These are phyloP conservation scores for Eustalomyia histrio DNA, from an alignment of 2,888 invertebrate species.

Conservation along the genomic window DNA sequence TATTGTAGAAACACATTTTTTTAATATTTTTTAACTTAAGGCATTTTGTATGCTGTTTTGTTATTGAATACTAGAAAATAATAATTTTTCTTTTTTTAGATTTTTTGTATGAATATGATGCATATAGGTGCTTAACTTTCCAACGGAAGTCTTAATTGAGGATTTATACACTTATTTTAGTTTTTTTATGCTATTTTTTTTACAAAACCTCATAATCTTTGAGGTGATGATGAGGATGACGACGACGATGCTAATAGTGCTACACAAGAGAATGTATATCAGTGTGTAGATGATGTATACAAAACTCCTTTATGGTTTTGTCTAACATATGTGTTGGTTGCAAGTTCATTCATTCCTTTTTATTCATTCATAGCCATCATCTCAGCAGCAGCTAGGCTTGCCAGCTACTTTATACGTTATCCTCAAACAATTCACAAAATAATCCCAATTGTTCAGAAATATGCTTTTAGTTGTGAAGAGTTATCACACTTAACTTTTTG, in stretches of 20 bases:
- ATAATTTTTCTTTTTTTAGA: background rate
- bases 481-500: no score
- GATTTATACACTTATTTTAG: conserved; percentile 58
- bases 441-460: no score
- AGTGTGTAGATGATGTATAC: conserved; percentile 5
- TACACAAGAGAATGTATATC: conserved; percentile 27
- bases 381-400: background rate
- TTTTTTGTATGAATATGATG: conserved; percentile 24
- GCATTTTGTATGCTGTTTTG: background rate
- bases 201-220: conserved; percentile 28
- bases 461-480: no score
- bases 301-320: conserved; percentile 31
- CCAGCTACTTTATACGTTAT: no score
- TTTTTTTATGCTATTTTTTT: conserved; percentile 5
- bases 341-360: conserved; percentile 47
- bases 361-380: conserved; percentile 5
- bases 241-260: conserved; percentile 20
- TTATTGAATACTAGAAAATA: background rate
- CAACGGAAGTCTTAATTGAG: conserved; percentile 66
- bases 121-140: conserved; percentile 63
- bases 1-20: background rate
- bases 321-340: conserved; percentile 11
- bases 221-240: conserved; percentile 11
- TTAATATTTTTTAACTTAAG: background rate
- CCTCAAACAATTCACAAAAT: no score